These are phyloP conservation scores for Plebejus melissa DNA, from an alignment of 2,888 invertebrate genomes.

Conservation along the genomic window DNA sequence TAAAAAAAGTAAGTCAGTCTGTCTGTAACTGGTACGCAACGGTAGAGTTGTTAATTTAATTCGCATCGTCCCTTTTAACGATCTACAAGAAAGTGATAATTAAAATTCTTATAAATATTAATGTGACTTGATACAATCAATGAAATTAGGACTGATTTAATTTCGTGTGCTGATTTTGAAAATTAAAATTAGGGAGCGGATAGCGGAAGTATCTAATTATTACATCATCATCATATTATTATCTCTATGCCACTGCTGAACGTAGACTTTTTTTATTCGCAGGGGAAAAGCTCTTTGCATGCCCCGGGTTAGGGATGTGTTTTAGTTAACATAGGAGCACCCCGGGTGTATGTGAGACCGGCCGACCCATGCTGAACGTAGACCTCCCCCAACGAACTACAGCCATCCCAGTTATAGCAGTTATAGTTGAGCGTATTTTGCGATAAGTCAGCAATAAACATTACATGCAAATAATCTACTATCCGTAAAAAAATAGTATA, in stretches of 20 bases:
- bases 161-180: not conserved
- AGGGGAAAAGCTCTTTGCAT: too few relatives aligned
- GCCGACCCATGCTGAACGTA: too few relatives aligned
- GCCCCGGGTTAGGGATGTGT: too few relatives aligned
- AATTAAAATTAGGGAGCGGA: not conserved
- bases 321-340: too few relatives aligned
- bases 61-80: not conserved
- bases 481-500: too few relatives aligned
- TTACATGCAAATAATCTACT: too few relatives aligned
- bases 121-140: not conserved
- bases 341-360: too few relatives aligned
- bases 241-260: not conserved
- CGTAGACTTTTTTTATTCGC: too few relatives aligned
- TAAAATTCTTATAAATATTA: not conserved
- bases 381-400: too few relatives aligned
- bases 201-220: not conserved
- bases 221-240: not conserved
- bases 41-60: constrained; percentile 1
- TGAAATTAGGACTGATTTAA: not conserved
- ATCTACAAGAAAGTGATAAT: constrained; percentile 2
- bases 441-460: too few relatives aligned
- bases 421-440: too few relatives aligned
- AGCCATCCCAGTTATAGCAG: too few relatives aligned
- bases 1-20: constrained; percentile 13
- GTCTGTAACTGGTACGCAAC: not conserved